These are phyloP conservation scores for Conomelus anceps DNA, from an alignment of 2,888 invertebrate genomes.

Conservation along the genomic window DNA sequence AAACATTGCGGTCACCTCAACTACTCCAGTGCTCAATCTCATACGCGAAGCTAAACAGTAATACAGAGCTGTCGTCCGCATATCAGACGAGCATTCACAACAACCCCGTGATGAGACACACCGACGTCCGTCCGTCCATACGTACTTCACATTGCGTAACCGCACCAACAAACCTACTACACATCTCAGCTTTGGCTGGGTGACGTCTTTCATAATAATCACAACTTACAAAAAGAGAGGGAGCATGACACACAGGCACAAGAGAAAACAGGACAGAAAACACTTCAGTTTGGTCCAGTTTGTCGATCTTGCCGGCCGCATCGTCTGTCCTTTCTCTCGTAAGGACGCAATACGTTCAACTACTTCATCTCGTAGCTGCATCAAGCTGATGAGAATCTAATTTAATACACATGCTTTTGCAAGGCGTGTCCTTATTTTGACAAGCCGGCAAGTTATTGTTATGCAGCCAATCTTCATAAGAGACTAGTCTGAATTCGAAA, in stretches of 20 bases:
- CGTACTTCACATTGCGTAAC: background rate
- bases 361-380: background rate
- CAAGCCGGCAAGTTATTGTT: background rate
- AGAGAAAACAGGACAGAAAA: background rate
- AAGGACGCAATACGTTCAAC: background rate
- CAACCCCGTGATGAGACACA: background rate
- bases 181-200: background rate
- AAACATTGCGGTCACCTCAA: background rate
- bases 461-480: background rate
- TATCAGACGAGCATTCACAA: background rate
- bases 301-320: no score
- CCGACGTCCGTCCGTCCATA: no score
- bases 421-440: background rate
- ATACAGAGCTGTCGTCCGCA: background rate
- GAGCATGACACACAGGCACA: background rate
- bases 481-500: background rate
- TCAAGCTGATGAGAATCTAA: background rate
- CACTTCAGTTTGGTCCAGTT: background rate
- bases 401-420: background rate
- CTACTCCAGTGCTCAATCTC: background rate
- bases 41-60: background rate
- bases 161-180: background rate
- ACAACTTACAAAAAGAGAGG: background rate
- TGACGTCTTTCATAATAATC: background rate
- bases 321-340: background rate